phyloP scores from a whole-genome alignment of 2,888 invertebrate species.

The Galerucella calmariensis region DNA sequence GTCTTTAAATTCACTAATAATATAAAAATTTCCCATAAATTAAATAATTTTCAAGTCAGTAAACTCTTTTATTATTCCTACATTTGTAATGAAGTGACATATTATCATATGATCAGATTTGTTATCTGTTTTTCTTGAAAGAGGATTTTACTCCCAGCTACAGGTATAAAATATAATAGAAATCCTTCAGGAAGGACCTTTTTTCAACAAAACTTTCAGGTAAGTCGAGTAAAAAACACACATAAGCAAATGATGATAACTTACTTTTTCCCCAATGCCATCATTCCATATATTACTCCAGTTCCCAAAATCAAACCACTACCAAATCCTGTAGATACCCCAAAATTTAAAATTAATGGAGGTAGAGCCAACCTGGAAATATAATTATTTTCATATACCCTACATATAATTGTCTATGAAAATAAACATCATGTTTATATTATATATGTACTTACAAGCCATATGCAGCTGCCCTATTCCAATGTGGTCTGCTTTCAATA shows the following conservation, averaged over 20 bases:
- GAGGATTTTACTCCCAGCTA: too few species aligned
- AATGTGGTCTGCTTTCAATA: slow-evolving; percentile 86
- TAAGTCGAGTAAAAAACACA: slow-evolving; percentile 5
- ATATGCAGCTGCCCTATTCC: slow-evolving; percentile 89
- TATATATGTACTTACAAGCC: slow-evolving; percentile 80
- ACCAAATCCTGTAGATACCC: slow-evolving; percentile 83
- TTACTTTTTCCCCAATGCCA: slow-evolving; percentile 96
- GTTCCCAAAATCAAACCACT: slow-evolving; percentile 89
- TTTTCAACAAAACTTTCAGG: slow-evolving; percentile 25
- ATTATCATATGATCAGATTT: too few species aligned
- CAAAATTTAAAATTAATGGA: slow-evolving; percentile 82
- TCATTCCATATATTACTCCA: slow-evolving; percentile 91
- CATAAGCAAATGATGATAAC: slow-evolving; percentile 62
- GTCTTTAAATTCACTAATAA: too few species aligned
- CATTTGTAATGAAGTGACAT: too few species aligned
- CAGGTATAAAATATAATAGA: too few species aligned
- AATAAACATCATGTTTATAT: neutral
- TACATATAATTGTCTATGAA: too few species aligned
- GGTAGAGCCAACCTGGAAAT: slow-evolving; percentile 78
- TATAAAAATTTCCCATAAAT: too few species aligned
- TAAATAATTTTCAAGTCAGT: too few species aligned
- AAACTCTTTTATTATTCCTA: too few species aligned
- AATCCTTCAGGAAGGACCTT: neutral
- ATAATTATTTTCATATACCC: neutral
- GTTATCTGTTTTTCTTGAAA: too few species aligned